phyloP scores from a whole-genome alignment of 1,140 invertebrate species.

The Magallana ariakensis region DNA sequence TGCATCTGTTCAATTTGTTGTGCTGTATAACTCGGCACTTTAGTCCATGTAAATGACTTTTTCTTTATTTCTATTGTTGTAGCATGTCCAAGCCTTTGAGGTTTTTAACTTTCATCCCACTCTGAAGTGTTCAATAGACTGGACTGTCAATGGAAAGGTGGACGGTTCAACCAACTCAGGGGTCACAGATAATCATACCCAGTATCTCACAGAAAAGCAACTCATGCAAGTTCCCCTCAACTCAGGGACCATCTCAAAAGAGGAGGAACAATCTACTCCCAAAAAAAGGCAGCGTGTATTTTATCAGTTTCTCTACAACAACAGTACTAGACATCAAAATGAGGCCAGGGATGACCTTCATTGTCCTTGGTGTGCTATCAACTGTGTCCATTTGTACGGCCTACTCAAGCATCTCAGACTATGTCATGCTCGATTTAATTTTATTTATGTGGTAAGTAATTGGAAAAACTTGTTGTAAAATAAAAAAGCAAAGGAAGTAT shows the following conservation, averaged over 20 bases:
- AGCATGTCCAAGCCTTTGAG: constrained; percentile 75
- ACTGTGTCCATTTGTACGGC: constrained; percentile 92
- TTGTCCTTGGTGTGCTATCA: constrained; percentile 96
- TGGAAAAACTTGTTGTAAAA: not conserved
- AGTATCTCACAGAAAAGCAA: constrained; percentile 65
- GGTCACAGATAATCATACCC: constrained; percentile 54
- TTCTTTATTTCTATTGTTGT: constrained; percentile 38
- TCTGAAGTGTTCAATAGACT: constrained; percentile 90
- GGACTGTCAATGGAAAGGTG: constrained; percentile 88
- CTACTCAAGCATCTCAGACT: constrained; percentile 95
- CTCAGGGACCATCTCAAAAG: constrained; percentile 57
- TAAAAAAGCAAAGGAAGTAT: too few relatives aligned
- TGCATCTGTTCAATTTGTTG: too few relatives aligned
- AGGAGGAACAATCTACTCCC: constrained; percentile 65
- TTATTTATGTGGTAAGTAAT: constrained; percentile 91
- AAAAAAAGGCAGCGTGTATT: constrained; percentile 85
- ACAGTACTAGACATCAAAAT: constrained; percentile 95
- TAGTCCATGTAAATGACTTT: too few relatives aligned
- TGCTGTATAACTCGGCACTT: too few relatives aligned
- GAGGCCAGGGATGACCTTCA: constrained; percentile 94
- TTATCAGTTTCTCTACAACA: constrained; percentile 97
- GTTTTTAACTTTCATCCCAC: constrained; percentile 85
- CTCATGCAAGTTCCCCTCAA: constrained; percentile 44
- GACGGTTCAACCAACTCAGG: constrained; percentile 82
- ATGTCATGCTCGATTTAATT: constrained; percentile 95